Conservation (phyloP, 2,113 vertebrate species). For the Misgurnus anguillicaudatus region DNA sequence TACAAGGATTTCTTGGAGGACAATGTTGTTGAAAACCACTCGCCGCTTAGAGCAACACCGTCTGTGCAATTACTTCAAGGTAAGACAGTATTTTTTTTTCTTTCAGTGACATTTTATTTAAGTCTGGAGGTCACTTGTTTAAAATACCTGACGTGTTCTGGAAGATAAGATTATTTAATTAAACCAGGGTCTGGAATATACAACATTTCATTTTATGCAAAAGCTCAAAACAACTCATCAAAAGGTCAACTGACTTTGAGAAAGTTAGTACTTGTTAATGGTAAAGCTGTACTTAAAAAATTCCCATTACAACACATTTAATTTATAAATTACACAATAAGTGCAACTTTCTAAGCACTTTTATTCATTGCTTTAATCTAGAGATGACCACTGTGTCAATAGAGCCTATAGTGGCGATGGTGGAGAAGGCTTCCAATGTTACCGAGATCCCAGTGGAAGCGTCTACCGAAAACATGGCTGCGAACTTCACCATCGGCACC, state of each 20-base stretch:
- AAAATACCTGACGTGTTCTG: background rate
- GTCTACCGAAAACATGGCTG: slow-evolving; percentile 77
- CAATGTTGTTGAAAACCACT: slow-evolving; percentile 9
- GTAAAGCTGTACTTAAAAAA: too few species aligned
- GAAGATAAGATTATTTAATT: slow-evolving; percentile 9
- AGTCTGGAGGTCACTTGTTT: background rate
- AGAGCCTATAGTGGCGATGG: slow-evolving; percentile 63
- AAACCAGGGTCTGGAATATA: slow-evolving; percentile 3
- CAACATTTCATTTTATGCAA: background rate
- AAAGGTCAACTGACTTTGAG: background rate
- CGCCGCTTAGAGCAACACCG: slow-evolving; percentile 43
- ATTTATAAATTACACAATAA: background rate
- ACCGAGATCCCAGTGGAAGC: slow-evolving; percentile 42
- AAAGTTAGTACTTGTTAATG: too few species aligned
- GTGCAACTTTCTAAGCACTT: background rate
- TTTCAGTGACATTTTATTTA: slow-evolving; percentile 19
- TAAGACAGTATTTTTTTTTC: slow-evolving; percentile 55
- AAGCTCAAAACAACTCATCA: background rate
- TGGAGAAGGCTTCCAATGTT: slow-evolving; percentile 68
- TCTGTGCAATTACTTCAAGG: slow-evolving; percentile 58
- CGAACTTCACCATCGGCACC: slow-evolving; percentile 81
- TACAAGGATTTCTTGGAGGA: slow-evolving; percentile 13
- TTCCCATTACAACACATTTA: too few species aligned
- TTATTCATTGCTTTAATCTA: slow-evolving; percentile 33
- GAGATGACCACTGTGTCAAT: slow-evolving; percentile 73